Conservation (phyloP, 1,140 invertebrate genomes). For the Drosophila jambulina region DNA sequence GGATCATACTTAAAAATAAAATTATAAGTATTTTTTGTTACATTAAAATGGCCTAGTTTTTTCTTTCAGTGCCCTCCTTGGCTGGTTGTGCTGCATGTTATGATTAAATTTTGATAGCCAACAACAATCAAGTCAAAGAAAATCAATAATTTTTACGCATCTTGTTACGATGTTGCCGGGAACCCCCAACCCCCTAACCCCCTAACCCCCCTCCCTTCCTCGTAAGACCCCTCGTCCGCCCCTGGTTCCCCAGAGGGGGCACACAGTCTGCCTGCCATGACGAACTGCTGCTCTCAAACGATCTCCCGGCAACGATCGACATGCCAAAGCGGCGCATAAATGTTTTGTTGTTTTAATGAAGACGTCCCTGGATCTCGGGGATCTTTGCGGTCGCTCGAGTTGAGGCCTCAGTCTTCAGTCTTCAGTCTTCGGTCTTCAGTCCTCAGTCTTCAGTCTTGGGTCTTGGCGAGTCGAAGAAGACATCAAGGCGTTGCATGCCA, state of each 20-base stretch:
- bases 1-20: no score
- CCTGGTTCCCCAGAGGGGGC: neutral
- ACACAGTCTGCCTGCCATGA: constrained; percentile 44
- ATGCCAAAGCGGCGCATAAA: constrained; percentile 83
- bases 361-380: constrained; percentile 62
- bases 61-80: constrained; percentile 7
- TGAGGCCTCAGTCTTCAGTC: constrained; percentile 1
- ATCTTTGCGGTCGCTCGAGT: constrained; percentile 25
- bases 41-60: neutral
- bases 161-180: constrained; percentile 75
- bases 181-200: neutral
- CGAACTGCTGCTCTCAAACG: constrained; percentile 49
- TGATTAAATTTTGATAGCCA: constrained; percentile 84
- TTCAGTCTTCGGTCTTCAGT: constrained; percentile 7
- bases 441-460: neutral
- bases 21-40: neutral
- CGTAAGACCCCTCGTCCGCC: neutral
- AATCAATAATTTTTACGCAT: constrained; percentile 85
- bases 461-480: constrained; percentile 57
- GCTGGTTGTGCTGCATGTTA: constrained; percentile 70
- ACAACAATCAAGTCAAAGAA: constrained; percentile 83
- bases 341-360: constrained; percentile 85
- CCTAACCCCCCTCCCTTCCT: neutral
- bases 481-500: constrained; percentile 82
- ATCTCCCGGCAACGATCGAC: constrained; percentile 59